Evolutionary conservation across 2,113 vertebrate species (phyloP).

Genomic region (Pangasianodon hypophthalmus): DNA sequence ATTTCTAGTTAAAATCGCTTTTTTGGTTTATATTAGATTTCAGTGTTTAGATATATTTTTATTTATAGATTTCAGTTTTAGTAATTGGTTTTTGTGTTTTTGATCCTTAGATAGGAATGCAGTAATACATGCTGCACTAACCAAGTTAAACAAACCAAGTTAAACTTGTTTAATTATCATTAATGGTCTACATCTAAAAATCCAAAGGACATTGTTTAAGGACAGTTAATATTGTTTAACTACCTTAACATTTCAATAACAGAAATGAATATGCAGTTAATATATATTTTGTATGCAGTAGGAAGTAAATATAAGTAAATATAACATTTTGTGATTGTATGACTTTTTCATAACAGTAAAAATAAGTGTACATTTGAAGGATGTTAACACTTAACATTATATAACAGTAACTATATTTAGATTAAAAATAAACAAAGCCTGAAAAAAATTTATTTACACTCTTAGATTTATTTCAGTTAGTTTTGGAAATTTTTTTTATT

Average conservation of each 20-base stretch:
- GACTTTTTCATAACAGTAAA: neutral
- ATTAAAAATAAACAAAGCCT: neutral
- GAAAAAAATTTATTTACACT: neutral
- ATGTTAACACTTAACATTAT: neutral
- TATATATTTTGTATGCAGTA: neutral
- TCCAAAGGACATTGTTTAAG: neutral
- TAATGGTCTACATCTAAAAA: neutral
- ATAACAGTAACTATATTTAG: neutral
- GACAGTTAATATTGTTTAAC: neutral
- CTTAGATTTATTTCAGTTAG: neutral
- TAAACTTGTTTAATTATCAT: neutral
- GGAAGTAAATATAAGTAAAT: neutral
- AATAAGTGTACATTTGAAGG: neutral
- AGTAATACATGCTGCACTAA: neutral
- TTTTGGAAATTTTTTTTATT: neutral
- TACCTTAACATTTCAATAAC: neutral
- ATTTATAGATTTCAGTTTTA: neutral
- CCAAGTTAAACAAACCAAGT: neutral
- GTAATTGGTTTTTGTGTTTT: neutral
- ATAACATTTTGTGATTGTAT: neutral
- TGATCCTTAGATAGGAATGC: neutral
- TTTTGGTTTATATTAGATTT: neutral
- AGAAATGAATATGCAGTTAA: neutral
- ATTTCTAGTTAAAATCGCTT: neutral
- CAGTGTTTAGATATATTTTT: neutral